phyloP scores from a whole-genome alignment of 2,797 vertebrate species.

The Propithecus deckenii region DNA sequence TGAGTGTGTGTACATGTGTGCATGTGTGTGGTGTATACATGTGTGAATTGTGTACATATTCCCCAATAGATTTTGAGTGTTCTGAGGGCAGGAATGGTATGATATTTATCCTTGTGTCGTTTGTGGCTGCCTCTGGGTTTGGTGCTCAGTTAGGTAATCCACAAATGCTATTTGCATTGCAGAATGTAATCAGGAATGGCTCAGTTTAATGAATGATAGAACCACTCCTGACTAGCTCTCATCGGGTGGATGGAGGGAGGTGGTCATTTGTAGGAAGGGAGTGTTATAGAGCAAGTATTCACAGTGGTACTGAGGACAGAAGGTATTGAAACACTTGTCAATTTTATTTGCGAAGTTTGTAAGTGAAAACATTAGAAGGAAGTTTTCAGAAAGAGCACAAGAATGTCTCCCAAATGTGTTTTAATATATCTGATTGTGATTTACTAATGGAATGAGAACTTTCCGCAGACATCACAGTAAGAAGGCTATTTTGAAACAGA shows the following conservation, averaged over 20 bases:
- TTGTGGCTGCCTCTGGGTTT: not conserved
- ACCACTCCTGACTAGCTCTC: not conserved
- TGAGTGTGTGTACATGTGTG: not conserved
- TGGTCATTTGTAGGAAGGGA: not conserved
- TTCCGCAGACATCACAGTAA: not conserved
- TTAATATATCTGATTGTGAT: not conserved
- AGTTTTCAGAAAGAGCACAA: not conserved
- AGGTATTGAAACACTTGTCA: not conserved
- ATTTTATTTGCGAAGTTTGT: not conserved
- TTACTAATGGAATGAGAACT: slow-evolving; percentile 14
- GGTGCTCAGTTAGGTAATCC: not conserved
- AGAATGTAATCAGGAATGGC: not conserved
- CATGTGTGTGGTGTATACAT: not conserved
- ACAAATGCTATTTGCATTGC: not conserved
- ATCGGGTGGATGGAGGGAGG: not conserved
- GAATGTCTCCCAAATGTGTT: not conserved
- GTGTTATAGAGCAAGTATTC: not conserved
- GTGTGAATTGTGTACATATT: not conserved
- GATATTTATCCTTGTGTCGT: not conserved
- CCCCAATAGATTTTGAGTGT: not conserved
- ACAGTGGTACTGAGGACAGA: not conserved
- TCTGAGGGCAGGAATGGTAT: not conserved
- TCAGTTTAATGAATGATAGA: not conserved
- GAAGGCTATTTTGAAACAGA: slow-evolving; percentile 16
- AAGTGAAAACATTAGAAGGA: not conserved